phyloP scores from a whole-genome alignment of 1,140 invertebrate genomes.

The Calycopis cecrops region DNA sequence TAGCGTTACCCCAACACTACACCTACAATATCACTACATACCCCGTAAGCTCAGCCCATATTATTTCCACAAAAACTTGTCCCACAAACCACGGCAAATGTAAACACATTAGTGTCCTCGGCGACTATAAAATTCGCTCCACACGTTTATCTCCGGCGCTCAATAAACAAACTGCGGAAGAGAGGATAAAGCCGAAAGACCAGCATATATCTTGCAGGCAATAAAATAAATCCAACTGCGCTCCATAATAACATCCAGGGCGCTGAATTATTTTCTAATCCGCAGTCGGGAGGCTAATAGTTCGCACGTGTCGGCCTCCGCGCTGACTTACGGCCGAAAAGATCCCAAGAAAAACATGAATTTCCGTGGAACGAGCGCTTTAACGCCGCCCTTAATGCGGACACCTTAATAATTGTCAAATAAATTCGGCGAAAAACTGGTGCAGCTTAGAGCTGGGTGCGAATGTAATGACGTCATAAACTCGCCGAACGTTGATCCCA shows the following conservation, averaged over 20 bases:
- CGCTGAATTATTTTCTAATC: constrained; percentile 73
- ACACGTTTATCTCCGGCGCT: constrained; percentile 45
- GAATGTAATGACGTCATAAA: constrained; percentile 67
- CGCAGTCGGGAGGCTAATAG: constrained; percentile 64
- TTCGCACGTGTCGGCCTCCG: constrained; percentile 65
- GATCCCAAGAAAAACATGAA: constrained; percentile 69
- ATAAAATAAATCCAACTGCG: constrained; percentile 69
- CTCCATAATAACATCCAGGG: constrained; percentile 68
- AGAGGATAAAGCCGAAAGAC: constrained; percentile 62
- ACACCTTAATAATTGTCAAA: constrained; percentile 74
- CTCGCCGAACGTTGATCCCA: constrained; percentile 31
- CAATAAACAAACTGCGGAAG: constrained; percentile 63
- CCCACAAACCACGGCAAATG: constrained; percentile 12
- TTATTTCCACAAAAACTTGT: background rate
- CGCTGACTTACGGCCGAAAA: constrained; percentile 58
- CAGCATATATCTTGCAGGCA: constrained; percentile 60
- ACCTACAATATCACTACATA: too few relatives aligned
- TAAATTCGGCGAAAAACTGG: constrained; percentile 68
- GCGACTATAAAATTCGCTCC: constrained; percentile 55
- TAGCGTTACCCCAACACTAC: too few relatives aligned
- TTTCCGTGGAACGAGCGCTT: constrained; percentile 45
- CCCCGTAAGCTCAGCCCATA: too few relatives aligned
- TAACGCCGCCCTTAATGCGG: constrained; percentile 66
- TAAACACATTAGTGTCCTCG: constrained; percentile 35
- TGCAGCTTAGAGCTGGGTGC: constrained; percentile 42